These are phyloP conservation scores for Ataeniobius toweri DNA, from an alignment of 2,797 vertebrate genomes.

Conservation along the genomic window DNA sequence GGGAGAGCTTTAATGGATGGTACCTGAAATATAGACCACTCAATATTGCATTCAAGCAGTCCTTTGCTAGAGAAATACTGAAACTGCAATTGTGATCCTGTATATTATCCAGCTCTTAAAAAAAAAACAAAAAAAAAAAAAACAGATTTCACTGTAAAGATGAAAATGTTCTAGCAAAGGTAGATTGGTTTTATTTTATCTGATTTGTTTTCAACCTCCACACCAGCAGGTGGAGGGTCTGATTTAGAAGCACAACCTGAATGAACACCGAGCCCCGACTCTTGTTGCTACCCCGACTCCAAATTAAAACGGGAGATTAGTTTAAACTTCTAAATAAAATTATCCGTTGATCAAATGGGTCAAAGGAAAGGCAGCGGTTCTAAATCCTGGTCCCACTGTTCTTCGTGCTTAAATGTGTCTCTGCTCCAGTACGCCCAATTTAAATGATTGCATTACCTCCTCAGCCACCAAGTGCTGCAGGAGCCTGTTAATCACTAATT, in stretches of 20 bases:
- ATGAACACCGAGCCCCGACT: not conserved
- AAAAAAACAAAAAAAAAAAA: too few species aligned
- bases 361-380: not conserved
- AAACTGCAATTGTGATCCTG: not conserved
- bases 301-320: not conserved
- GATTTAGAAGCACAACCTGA: conserved; percentile 10
- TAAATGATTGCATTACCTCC: not conserved
- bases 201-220: conserved; percentile 40
- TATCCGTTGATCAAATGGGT: not conserved
- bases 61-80: not conserved
- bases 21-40: too few species aligned
- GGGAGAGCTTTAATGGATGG: too few species aligned
- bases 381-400: not conserved
- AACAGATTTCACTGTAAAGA: too few species aligned
- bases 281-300: too few species aligned
- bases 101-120: not conserved
- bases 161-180: not conserved
- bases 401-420: not conserved
- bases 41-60: not conserved
- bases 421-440: not conserved
- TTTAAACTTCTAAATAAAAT: not conserved
- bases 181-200: not conserved
- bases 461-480: not conserved
- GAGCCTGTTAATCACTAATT: not conserved
- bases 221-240: conserved; percentile 51